Conservation (phyloP, 2,113 vertebrate species). For the Sphaerodactylus townsendi region DNA sequence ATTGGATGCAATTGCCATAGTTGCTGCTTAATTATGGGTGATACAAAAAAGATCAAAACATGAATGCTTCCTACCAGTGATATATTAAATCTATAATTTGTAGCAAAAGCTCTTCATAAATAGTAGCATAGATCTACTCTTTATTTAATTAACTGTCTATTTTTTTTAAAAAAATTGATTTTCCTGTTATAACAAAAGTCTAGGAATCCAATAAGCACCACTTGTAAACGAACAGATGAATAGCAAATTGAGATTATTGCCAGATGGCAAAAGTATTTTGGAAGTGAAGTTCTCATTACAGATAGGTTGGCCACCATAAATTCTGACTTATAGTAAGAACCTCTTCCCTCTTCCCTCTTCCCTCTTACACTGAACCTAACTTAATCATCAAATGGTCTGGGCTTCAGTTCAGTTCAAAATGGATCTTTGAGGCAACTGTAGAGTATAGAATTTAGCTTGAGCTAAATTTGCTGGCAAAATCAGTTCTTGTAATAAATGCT, state of each 20-base stretch:
- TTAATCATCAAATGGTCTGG: too few species aligned
- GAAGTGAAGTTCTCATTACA: background rate
- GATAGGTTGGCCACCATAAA: too few species aligned
- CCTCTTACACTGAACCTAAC: too few species aligned
- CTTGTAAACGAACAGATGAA: background rate
- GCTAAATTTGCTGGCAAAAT: too few species aligned
- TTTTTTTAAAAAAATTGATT: background rate
- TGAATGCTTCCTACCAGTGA: background rate
- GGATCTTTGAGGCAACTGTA: too few species aligned
- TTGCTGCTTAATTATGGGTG: constrained; percentile 1
- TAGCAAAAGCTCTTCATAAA: background rate
- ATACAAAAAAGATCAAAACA: background rate
- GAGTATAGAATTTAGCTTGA: too few species aligned
- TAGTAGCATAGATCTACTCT: background rate
- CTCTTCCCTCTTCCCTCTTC: too few species aligned
- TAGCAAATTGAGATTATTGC: background rate
- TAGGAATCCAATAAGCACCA: background rate
- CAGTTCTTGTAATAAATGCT: too few species aligned
- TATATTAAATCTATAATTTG: background rate
- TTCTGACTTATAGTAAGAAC: too few species aligned
- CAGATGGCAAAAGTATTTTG: background rate
- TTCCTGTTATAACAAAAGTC: background rate
- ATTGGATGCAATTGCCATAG: background rate
- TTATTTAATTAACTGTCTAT: background rate
- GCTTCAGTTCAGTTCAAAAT: too few species aligned